Base-by-base conservation (phyloP, 2,888 invertebrate genomes). In the Papilio elwesi region DNA sequence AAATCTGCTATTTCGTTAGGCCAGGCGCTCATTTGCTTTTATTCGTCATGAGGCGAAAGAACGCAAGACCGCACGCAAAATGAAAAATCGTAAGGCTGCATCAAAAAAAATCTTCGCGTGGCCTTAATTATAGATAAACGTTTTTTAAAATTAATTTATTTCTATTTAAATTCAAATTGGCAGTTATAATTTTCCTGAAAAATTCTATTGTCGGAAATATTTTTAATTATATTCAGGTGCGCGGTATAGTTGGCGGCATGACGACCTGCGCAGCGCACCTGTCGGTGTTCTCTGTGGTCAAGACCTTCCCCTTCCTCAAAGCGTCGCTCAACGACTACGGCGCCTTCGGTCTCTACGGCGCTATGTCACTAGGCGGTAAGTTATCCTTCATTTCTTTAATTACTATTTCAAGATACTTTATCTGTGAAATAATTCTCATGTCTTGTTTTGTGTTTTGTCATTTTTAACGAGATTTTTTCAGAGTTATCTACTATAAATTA, bases 201-300 rank as follows among this genome's bases (percentile, higher is more conserved):
- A 26, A 26, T 26, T 26, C 26, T 26, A 26, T 26, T 26, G 26
- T 26, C 26, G 4, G 4, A 26, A 49, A 26, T 55, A 9, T 43
- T 43, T 9, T 43, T 43, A 5, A 10, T 53, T 16, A 16, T n/a
- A 59, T 74, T 0, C 87, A 95, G 93, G 95, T 96, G 1, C 95
- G 96, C 5, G 96, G 96, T 0, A 89, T 96, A 9, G 90, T 96
- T 6, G 96, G 96, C 0, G 96, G 96, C 0, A 81, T 96, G 81
- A 96, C 96, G 0, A 96, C 96, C 0, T 96, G 95, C 82, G 92
- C 93, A 0, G 96, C 96, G 0, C 96, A 96, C 77, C 82, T 93
- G 53, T 96, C 95, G 0, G 95, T 96, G 51, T 96, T 96, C 84
- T 93, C 95, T 5, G 96, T 96, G 0, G 96, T 96, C 47, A 96